Evolutionary conservation across 2,113 vertebrate species (phyloP).

Genomic region (Aphelocoma coerulescens): DNA sequence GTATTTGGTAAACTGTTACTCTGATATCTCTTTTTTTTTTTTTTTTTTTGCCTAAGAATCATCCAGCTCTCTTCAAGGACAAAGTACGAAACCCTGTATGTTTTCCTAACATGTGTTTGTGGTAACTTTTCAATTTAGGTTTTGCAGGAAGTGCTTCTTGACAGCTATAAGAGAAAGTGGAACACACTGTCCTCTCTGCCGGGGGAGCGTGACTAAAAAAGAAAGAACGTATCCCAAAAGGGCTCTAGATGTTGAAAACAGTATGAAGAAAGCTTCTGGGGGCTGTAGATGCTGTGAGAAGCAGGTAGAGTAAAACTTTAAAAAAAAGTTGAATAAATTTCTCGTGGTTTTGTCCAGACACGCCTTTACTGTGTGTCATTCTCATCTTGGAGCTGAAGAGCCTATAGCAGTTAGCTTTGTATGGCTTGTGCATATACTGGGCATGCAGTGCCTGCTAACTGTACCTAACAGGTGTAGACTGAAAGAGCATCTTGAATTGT

Average conservation of each 20-base stretch:
- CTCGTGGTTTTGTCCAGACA: not conserved
- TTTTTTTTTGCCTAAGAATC: not conserved
- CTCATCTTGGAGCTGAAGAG: not conserved
- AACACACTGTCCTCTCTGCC: conserved; percentile 80
- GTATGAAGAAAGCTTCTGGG: conserved; percentile 75
- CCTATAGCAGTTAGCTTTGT: not conserved
- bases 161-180: conserved; percentile 78
- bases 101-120: conserved; percentile 41
- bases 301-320: conserved; percentile 73
- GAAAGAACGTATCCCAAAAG: conserved; percentile 75
- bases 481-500: not conserved
- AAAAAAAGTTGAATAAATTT: not conserved
- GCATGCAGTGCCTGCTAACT: not conserved
- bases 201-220: conserved; percentile 74
- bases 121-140: conserved; percentile 71
- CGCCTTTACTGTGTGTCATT: not conserved
- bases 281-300: conserved; percentile 80
- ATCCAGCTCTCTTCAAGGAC: not conserved
- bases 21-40: fast-evolving
- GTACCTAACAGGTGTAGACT: not conserved
- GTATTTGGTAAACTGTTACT: not conserved
- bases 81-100: not conserved
- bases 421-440: not conserved
- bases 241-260: conserved; percentile 76
- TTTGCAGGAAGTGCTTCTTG: conserved; percentile 83